Conservation (phyloP, 2,888 invertebrate species). For the Bombylius discolor region DNA sequence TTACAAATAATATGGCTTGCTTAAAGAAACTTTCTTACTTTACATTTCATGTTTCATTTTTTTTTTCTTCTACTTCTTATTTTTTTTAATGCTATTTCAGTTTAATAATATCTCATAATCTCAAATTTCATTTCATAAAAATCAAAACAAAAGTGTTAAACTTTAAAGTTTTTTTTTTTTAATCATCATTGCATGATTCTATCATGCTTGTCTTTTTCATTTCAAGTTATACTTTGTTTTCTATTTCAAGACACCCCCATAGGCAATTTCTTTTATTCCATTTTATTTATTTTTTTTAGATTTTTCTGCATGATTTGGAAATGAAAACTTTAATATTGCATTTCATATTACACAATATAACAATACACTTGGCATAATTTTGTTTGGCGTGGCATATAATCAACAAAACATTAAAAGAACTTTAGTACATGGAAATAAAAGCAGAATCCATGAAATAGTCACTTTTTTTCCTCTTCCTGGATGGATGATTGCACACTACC, state of each 20-base stretch:
- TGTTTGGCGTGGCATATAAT: too few species aligned
- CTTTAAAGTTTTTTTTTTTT: neutral
- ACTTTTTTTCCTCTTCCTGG: neutral
- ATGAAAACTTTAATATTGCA: too few species aligned
- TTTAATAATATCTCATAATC: neutral
- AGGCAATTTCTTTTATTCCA: too few species aligned
- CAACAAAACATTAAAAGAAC: too few species aligned
- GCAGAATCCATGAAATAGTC: too few species aligned
- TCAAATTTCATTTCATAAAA: neutral
- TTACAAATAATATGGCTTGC: neutral
- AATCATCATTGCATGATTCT: too few species aligned
- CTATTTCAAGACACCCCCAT: neutral
- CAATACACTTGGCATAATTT: too few species aligned
- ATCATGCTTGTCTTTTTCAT: neutral
- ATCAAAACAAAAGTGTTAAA: neutral
- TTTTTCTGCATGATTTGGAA: too few species aligned
- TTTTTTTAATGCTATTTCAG: neutral
- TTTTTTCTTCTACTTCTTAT: neutral
- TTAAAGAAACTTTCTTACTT: neutral
- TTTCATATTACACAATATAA: too few species aligned
- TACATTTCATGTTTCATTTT: neutral
- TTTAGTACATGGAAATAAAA: neutral
- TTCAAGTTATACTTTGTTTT: neutral
- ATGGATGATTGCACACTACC: too few species aligned
- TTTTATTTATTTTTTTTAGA: too few species aligned